These are phyloP conservation scores for Metalampra italica DNA, from an alignment of 2,888 invertebrate genomes.

Conservation along the genomic window DNA sequence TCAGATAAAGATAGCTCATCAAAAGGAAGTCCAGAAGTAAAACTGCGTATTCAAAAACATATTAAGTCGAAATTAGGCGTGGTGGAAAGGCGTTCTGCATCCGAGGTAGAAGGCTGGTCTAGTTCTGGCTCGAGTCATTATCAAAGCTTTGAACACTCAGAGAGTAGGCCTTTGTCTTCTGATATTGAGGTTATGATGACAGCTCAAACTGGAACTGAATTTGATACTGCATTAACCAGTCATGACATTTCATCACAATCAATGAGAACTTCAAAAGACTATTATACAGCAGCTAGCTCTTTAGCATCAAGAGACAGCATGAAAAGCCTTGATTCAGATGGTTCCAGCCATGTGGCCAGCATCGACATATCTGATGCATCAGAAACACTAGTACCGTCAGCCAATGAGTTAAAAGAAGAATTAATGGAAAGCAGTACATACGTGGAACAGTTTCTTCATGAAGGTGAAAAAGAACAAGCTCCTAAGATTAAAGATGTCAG, in stretches of 20 bases:
- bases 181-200: conserved; percentile 90
- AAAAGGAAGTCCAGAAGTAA: conserved; percentile 67
- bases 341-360: conserved; percentile 92
- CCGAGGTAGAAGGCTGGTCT: conserved; percentile 88
- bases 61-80: conserved; percentile 68
- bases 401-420: conserved; percentile 88
- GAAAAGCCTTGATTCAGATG: conserved; percentile 93
- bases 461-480: conserved; percentile 51
- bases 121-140: conserved; percentile 94
- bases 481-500: conserved; percentile 65
- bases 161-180: conserved; percentile 90
- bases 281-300: conserved; percentile 91
- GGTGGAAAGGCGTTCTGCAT: conserved; percentile 84
- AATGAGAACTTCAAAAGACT: conserved; percentile 88
- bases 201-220: conserved; percentile 88
- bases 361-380: conserved; percentile 95
- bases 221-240: conserved; percentile 90
- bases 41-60: conserved; percentile 64
- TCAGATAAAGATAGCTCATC: conserved; percentile 70
- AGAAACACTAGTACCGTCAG: conserved; percentile 95
- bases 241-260: conserved; percentile 86
- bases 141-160: conserved; percentile 90
- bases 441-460: conserved; percentile 72
- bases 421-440: conserved; percentile 81
- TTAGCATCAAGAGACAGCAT: conserved; percentile 93